phyloP scores from a whole-genome alignment of 2,888 invertebrate genomes.

The Carterocephalus palaemon region DNA sequence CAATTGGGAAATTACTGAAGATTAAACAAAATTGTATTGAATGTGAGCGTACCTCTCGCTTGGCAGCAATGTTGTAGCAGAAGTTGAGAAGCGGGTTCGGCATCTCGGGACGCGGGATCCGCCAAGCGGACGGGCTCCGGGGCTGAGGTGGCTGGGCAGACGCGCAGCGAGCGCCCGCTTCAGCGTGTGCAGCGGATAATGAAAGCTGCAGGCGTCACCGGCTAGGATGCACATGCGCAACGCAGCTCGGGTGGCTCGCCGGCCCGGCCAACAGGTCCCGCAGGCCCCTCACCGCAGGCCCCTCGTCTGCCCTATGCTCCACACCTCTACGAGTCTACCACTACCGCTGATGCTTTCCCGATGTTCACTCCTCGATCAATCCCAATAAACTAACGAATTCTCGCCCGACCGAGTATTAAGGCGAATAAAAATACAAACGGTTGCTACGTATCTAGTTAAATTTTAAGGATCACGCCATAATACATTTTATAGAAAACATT shows the following conservation, averaged over 20 bases:
- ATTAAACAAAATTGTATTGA: no score
- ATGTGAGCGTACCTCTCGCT: slow-evolving; percentile 8
- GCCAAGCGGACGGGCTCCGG: not conserved
- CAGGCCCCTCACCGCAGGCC: not conserved
- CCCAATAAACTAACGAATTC: not conserved
- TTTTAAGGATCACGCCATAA: no score
- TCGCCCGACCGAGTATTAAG: no score
- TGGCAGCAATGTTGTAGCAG: not conserved
- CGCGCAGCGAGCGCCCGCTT: not conserved
- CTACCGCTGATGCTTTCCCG: not conserved
- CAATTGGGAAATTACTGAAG: not conserved
- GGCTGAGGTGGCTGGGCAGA: no score
- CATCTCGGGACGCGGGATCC: not conserved
- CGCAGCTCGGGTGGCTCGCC: slow-evolving; percentile 5
- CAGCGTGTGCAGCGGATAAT: slow-evolving; percentile 14
- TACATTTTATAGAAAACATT: no score
- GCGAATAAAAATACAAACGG: no score
- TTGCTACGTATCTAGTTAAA: no score
- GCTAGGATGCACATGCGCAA: slow-evolving; percentile 17
- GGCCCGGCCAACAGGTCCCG: slow-evolving; percentile 15
- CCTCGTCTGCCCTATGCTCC: not conserved
- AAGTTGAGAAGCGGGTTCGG: slow-evolving; percentile 2
- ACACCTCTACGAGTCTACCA: not conserved
- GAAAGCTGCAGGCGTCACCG: slow-evolving; percentile 11
- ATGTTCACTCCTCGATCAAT: not conserved